phyloP scores from a whole-genome alignment of 2,797 vertebrate genomes.

The Craterocephalus amniculus region DNA sequence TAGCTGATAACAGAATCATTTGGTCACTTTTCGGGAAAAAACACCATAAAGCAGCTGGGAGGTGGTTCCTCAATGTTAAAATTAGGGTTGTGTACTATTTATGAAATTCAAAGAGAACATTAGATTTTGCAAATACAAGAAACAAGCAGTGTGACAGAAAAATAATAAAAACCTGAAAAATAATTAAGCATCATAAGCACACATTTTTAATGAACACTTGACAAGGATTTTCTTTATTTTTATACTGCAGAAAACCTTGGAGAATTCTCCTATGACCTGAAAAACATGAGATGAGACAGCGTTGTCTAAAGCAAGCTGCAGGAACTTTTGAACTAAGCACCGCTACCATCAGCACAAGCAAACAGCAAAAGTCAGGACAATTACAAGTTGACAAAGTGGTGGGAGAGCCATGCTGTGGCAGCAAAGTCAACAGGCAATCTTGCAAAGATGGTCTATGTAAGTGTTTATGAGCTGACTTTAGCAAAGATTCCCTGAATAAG shows the following conservation, averaged over 20 bases:
- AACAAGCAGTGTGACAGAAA: background rate
- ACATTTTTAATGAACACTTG: background rate
- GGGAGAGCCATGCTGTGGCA: slow-evolving; percentile 5
- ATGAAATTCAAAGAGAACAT: background rate
- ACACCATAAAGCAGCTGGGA: background rate
- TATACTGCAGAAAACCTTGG: background rate
- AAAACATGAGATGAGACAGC: slow-evolving; percentile 2
- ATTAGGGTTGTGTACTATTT: background rate
- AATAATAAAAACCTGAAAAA: background rate
- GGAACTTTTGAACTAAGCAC: slow-evolving; percentile 1
- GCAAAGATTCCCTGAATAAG: slow-evolving; percentile 9
- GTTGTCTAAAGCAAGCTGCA: slow-evolving; percentile 20
- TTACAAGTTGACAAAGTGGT: slow-evolving; percentile 16
- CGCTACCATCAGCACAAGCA: slow-evolving; percentile 27
- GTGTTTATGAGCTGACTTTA: slow-evolving; percentile 43
- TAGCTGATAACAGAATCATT: background rate
- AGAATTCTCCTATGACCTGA: slow-evolving; percentile 2
- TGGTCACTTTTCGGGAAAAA: slow-evolving; percentile 3
- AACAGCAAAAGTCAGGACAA: slow-evolving; percentile 48
- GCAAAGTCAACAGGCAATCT: slow-evolving; percentile 59
- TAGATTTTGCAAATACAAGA: background rate
- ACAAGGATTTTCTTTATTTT: slow-evolving; percentile 2
- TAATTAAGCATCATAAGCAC: background rate
- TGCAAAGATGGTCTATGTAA: slow-evolving; percentile 44
- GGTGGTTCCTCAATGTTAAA: background rate